Conservation (phyloP, 2,797 vertebrate genomes). For the Bradypodion pumilum region DNA sequence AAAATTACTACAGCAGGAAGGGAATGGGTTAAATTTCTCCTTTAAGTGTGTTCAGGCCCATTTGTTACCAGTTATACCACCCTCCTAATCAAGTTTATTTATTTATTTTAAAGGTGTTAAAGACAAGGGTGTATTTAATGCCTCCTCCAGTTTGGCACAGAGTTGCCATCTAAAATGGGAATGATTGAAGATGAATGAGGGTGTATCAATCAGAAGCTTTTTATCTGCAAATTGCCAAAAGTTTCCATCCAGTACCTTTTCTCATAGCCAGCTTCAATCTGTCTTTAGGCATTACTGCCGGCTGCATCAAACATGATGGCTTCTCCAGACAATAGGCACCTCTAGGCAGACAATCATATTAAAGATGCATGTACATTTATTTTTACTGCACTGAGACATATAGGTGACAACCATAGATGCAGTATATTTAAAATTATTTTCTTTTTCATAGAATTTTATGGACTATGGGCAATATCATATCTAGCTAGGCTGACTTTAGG, state of each 20-base stretch:
- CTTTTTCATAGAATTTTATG: no score
- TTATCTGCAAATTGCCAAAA: neutral
- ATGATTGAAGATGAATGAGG: no score
- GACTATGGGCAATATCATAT: no score
- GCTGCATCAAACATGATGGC: neutral
- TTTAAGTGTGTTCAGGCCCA: neutral
- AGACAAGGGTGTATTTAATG: neutral
- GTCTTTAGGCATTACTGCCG: neutral
- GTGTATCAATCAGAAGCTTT: neutral
- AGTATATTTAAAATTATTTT: no score
- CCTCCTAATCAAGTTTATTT: neutral
- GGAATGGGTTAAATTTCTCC: neutral
- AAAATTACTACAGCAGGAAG: neutral
- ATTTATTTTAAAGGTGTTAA: neutral
- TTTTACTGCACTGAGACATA: neutral
- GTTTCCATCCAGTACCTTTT: neutral
- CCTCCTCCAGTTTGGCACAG: neutral
- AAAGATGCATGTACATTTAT: neutral
- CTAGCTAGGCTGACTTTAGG: no score
- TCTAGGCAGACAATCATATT: neutral
- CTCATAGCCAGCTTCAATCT: neutral
- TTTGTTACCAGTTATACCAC: neutral
- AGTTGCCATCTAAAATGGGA: neutral
- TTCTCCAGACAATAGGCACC: neutral
- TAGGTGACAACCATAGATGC: neutral